phyloP scores from a whole-genome alignment of 1,140 invertebrate genomes.

The Lasaia peninsularis region DNA sequence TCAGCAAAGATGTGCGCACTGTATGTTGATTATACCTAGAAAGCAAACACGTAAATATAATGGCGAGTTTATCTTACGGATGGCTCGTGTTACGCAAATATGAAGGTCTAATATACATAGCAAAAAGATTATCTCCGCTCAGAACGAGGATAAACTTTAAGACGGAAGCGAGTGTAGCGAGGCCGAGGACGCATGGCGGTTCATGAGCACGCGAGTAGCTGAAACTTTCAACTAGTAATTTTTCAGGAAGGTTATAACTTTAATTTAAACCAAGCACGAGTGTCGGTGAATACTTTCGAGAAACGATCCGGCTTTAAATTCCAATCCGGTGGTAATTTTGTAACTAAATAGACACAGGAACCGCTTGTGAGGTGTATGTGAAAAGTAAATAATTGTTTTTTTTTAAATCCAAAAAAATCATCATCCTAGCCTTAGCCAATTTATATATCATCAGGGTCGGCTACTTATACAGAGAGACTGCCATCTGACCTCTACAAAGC shows the following conservation, averaged over 20 bases:
- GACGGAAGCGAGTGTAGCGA: conserved; percentile 64
- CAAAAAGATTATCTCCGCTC: conserved; percentile 62
- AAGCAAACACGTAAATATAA: conserved; percentile 63
- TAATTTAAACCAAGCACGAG: no score
- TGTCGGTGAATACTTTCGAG: no score
- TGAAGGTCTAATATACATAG: conserved; percentile 23
- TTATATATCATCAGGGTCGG: no score
- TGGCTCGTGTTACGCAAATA: conserved; percentile 7
- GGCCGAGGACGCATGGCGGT: conserved; percentile 67
- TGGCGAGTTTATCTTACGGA: conserved; percentile 4
- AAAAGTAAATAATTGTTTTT: no score
- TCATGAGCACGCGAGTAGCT: conserved; percentile 47
- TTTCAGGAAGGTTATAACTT: conserved; percentile 9
- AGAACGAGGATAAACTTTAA: conserved; percentile 67
- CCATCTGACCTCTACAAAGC: no score
- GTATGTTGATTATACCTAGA: conserved; percentile 75
- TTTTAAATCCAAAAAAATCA: no score
- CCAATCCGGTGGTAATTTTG: no score
- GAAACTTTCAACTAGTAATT: conserved; percentile 12
- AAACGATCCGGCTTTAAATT: no score
- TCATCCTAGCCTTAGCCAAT: no score
- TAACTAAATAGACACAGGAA: no score
- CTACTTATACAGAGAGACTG: no score
- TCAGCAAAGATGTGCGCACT: conserved; percentile 65
- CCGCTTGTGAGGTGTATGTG: no score